Evolutionary conservation across 2,113 vertebrate genomes (phyloP).

Genomic region (Gasterosteus nipponicus): DNA sequence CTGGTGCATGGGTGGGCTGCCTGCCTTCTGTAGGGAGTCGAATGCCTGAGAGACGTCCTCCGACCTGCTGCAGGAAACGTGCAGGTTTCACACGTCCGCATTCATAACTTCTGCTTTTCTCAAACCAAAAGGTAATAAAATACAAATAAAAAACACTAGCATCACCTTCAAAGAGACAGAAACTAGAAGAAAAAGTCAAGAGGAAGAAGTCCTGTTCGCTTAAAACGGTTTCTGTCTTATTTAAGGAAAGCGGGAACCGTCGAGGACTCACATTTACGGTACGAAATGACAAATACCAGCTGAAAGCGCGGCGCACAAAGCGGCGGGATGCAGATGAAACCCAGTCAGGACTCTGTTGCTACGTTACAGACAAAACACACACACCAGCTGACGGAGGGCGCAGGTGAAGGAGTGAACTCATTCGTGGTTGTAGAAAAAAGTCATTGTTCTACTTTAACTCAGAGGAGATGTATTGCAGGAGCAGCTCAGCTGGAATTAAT

Average conservation of each 20-base stretch:
- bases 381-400: slow-evolving; percentile 1
- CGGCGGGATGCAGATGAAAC: background rate
- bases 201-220: background rate
- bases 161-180: background rate
- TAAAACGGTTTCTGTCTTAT: background rate
- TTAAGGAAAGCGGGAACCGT: rapidly evolving
- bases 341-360: slow-evolving; percentile 30
- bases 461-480: background rate
- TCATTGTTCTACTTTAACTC: background rate
- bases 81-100: background rate
- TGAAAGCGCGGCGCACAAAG: background rate
- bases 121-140: too few species aligned
- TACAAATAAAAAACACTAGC: too few species aligned
- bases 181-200: background rate
- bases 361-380: slow-evolving; percentile 31
- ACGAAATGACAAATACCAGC: background rate
- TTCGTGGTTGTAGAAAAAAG: slow-evolving; percentile 24
- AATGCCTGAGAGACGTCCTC: slow-evolving; percentile 23
- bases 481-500: background rate
- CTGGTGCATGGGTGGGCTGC: slow-evolving; percentile 43
- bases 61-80: background rate
- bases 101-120: background rate
- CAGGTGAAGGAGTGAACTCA: slow-evolving; percentile 40
- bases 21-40: slow-evolving; percentile 1
- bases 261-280: background rate